phyloP scores from a whole-genome alignment of 2,113 vertebrate species.

The Prionailurus viverrinus region DNA sequence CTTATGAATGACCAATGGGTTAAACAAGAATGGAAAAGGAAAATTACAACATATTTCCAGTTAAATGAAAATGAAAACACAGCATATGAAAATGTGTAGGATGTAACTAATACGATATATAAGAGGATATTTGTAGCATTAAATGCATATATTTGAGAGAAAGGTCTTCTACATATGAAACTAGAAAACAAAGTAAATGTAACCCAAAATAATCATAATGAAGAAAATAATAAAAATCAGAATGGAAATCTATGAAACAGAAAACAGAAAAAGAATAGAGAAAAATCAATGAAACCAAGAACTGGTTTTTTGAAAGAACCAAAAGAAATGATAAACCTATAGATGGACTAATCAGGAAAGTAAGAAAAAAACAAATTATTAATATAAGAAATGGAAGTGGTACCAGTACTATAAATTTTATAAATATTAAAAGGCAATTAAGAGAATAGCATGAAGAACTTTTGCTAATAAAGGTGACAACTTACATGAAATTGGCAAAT shows the following conservation, averaged over 20 bases:
- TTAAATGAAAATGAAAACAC: background rate
- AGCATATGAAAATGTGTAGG: background rate
- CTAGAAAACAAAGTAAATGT: background rate
- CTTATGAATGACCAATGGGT: background rate
- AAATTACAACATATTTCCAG: background rate
- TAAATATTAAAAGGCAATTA: slow-evolving; percentile 31
- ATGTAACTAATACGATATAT: background rate
- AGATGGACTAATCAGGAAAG: background rate
- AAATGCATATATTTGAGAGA: background rate
- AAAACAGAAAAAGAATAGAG: background rate
- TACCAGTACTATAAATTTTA: background rate
- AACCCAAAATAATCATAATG: background rate
- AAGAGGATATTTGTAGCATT: background rate
- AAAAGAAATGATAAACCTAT: slow-evolving; percentile 23
- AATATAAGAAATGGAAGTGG: background rate
- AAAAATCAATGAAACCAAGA: slow-evolving; percentile 16
- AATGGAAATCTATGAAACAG: background rate
- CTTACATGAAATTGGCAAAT: background rate
- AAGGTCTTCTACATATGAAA: background rate
- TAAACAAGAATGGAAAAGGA: background rate
- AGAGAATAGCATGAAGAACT: background rate
- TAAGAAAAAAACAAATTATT: background rate
- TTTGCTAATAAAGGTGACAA: background rate
- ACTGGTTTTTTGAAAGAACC: background rate
- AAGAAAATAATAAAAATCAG: slow-evolving; percentile 23